Evolutionary conservation across 2,888 invertebrate genomes (phyloP), one percentile per base, ranked within the genome.

Genomic region (Leptothorax acervorum): DNA sequence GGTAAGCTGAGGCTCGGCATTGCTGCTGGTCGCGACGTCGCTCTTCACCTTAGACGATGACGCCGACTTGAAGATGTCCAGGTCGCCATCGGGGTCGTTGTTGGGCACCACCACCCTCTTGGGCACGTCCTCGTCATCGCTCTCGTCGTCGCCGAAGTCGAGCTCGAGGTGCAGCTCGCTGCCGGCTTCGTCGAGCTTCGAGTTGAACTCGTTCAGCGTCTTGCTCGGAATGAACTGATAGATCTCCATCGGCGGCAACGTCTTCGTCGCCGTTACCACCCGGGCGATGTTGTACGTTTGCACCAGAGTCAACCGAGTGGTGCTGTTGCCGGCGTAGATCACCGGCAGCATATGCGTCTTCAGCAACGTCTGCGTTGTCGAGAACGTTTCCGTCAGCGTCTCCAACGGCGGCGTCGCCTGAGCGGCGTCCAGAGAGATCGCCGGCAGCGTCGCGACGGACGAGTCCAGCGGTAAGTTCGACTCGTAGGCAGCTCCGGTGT

Each of bases 321-420:
- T 98, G 28, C 79, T 81, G 89, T 98, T 96, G 85, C 97, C 97
- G 83, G 96, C 97, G 87, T 96, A 96, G 57, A 98, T 96, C 1
- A 98, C 97, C 0, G 99, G 99, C 75, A 99, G 95, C 85, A 99
- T 96, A 93, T 98, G 98, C 0, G 99, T 99, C 95, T 98, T 98
- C 28, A 98, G 95, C 95, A 98, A 97, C 12, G 97, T 96, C 94
- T 98, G 98, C 0, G 98, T 98, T 6, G 98, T 98, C 91, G 98
- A 98, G 95, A 98, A 99, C 3, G 98, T 98, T 95, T 99, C 98
- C 0, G 98, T 98, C 63, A 98, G 95, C 0, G 98, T 98, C 95
- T 98, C 98, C 74, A 99, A 95, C 0, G 98, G 98, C 18, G 98
- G 98, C 0, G 98, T 98, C 94, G 97, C 97, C 94, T 97, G 96